phyloP scores from a whole-genome alignment of 2,113 vertebrate species.

The Plestiodon gilberti region DNA sequence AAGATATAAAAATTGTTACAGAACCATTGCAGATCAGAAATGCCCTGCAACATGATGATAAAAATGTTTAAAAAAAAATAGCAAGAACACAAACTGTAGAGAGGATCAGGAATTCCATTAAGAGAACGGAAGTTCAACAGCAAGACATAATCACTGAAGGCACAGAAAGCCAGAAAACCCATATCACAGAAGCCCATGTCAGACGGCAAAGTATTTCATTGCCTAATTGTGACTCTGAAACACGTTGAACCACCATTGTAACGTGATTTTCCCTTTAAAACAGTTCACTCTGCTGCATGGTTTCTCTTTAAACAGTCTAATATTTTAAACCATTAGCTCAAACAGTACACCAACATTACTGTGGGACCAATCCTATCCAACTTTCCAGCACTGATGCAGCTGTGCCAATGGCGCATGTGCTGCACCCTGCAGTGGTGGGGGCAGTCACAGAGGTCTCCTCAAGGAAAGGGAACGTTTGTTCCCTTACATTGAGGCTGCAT shows the following conservation, averaged over 20 bases:
- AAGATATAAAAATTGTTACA: slow-evolving; percentile 58
- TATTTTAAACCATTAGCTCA: not conserved
- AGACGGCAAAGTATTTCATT: slow-evolving; percentile 86
- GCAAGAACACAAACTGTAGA: slow-evolving; percentile 66
- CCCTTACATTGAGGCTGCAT: too few relatives aligned
- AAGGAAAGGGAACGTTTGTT: too few relatives aligned
- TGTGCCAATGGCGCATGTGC: too few relatives aligned
- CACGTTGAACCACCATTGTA: slow-evolving; percentile 46
- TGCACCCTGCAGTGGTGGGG: too few relatives aligned
- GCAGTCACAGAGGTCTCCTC: too few relatives aligned
- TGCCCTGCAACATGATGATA: slow-evolving; percentile 86
- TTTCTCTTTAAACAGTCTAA: slow-evolving; percentile 69
- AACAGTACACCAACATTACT: slow-evolving; percentile 17
- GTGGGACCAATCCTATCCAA: too few relatives aligned
- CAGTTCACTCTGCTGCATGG: slow-evolving; percentile 84
- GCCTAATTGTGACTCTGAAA: slow-evolving; percentile 51
- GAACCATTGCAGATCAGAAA: slow-evolving; percentile 88
- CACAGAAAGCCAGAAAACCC: slow-evolving; percentile 89
- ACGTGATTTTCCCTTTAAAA: slow-evolving; percentile 50
- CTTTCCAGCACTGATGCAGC: too few relatives aligned
- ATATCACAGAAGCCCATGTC: slow-evolving; percentile 96
- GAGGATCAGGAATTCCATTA: slow-evolving; percentile 69
- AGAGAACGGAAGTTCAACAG: slow-evolving; percentile 52
- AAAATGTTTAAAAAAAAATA: slow-evolving; percentile 60
- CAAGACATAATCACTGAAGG: slow-evolving; percentile 78